Percentiles rank a stretch among this genome's conserved stretches.
Conservation (phyloP, 1,140 invertebrate species). For the Hylaeus volcanicus region DNA sequence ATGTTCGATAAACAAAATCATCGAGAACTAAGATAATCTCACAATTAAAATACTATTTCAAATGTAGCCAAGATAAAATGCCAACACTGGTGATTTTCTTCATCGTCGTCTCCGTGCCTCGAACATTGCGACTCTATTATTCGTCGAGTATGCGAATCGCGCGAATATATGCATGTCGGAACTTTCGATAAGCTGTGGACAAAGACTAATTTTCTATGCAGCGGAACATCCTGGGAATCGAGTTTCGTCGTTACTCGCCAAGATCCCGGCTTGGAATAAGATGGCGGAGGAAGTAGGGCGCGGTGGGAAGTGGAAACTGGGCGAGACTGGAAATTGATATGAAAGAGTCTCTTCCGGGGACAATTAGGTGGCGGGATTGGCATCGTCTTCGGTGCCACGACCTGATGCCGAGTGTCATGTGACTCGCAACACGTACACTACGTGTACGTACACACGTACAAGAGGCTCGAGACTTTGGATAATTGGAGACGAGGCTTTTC, state of each 20-base stretch:
- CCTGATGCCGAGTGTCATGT: constrained; percentile 6
- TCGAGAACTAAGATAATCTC: no score
- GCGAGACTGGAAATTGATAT: constrained; percentile 7
- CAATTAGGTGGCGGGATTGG: constrained; percentile 37
- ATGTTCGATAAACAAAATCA: no score
- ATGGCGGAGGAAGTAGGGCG: neutral
- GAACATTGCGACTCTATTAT: no score
- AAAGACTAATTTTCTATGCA: neutral
- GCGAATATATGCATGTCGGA: no score
- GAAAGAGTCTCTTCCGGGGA: neutral
- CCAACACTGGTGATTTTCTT: no score
- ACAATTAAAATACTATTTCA: no score
- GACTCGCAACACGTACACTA: neutral
- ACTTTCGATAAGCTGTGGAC: neutral
- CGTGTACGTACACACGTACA: neutral
- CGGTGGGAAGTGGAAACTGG: neutral
- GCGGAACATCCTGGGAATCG: neutral
- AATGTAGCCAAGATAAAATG: no score
- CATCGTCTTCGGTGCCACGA: neutral
- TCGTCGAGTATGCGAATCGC: no score
- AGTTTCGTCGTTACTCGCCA: neutral
- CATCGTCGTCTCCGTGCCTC: no score
- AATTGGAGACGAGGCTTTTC: constrained; percentile 59
- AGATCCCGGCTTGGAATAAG: neutral
- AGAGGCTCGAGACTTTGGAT: constrained; percentile 17